Conservation (phyloP, 2,113 vertebrate species). For the Paratilapia polleni region DNA sequence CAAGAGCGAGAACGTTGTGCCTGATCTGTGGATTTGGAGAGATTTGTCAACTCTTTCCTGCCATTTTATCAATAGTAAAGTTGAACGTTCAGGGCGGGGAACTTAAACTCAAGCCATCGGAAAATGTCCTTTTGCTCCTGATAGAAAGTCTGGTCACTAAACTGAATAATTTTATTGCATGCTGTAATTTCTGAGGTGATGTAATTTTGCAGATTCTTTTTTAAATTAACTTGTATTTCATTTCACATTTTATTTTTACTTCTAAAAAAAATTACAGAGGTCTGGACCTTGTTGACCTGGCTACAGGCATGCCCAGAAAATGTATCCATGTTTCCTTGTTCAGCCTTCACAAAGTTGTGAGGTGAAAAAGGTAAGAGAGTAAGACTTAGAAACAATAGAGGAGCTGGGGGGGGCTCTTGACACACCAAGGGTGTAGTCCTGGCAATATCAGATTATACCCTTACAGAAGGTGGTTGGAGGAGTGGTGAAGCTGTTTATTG, state of each 20-base stretch:
- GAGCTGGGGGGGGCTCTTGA: neutral
- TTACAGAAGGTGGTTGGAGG: neutral
- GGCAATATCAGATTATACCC: neutral
- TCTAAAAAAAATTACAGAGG: neutral
- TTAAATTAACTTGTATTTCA: too few relatives aligned
- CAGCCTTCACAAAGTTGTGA: neutral
- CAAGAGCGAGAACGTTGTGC: too few relatives aligned
- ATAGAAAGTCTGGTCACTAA: too few relatives aligned
- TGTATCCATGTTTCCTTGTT: neutral
- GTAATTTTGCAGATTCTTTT: too few relatives aligned
- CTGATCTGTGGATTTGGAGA: too few relatives aligned
- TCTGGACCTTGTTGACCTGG: neutral
- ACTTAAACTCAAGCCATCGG: too few relatives aligned
- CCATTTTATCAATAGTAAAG: too few relatives aligned
- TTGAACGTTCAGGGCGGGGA: too few relatives aligned
- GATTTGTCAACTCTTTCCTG: too few relatives aligned
- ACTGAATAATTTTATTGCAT: too few relatives aligned
- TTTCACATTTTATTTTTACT: neutral
- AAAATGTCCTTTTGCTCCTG: too few relatives aligned
- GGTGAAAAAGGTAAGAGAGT: neutral
- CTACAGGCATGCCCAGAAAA: neutral
- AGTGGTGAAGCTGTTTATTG: neutral
- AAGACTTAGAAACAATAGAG: neutral
- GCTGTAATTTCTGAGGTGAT: too few relatives aligned
- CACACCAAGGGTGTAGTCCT: neutral